Conservation (phyloP, 2,797 vertebrate species). For the Tolypeutes matacus region DNA sequence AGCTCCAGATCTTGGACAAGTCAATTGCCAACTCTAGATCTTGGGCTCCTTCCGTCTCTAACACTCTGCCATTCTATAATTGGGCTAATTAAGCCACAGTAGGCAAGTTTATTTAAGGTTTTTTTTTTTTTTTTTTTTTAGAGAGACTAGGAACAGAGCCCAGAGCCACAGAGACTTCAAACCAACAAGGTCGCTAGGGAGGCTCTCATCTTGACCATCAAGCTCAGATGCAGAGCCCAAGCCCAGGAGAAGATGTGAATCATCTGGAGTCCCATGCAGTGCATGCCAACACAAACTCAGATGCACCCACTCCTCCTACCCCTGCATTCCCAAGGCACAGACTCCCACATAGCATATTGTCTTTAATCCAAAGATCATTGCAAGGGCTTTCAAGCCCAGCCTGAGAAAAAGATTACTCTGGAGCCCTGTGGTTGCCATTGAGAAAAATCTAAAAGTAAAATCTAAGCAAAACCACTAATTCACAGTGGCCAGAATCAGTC, state of each 20-base stretch:
- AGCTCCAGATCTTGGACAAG: background rate
- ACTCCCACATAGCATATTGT: background rate
- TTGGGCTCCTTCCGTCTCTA: background rate
- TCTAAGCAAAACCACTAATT: background rate
- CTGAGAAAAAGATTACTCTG: background rate
- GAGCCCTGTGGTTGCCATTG: background rate
- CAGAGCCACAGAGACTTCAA: background rate
- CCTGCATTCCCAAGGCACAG: background rate
- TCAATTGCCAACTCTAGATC: background rate
- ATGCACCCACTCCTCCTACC: too few species aligned
- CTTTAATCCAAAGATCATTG: conserved; percentile 26
- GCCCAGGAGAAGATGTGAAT: background rate
- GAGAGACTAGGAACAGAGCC: background rate
- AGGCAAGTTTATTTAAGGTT: background rate
- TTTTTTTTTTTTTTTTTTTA: too few species aligned
- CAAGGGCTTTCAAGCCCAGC: background rate
- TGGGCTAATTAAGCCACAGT: background rate
- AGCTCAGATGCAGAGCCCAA: background rate
- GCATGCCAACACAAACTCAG: background rate
- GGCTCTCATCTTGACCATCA: background rate
- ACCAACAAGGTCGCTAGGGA: background rate
- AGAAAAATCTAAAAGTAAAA: conserved; percentile 55
- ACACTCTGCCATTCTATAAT: background rate
- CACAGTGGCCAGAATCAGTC: background rate
- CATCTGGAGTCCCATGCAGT: background rate